A percentile compares a stretch with the other conserved stretches of the same genome.
phyloP scores from a whole-genome alignment of 2,113 vertebrate genomes.

The Sarotherodon lohbergeri region DNA sequence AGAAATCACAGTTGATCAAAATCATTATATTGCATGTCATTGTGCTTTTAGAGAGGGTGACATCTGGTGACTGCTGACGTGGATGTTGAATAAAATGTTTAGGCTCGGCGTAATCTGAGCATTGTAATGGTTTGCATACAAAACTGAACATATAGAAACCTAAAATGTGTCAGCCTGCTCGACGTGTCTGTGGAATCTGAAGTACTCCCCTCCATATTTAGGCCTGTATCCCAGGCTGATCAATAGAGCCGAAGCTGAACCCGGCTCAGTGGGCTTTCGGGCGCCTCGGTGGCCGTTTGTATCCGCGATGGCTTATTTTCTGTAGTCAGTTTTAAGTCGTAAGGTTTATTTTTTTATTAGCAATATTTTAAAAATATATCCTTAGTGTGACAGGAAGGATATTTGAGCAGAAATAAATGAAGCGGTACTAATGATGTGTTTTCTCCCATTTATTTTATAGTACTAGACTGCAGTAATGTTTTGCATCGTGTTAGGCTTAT shows the following conservation, averaged over 20 bases:
- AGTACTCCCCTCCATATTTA: conserved; percentile 17
- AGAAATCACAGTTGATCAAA: background rate
- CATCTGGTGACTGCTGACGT: conserved; percentile 4
- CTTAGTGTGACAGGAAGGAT: background rate
- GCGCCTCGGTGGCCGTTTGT: conserved; percentile 21
- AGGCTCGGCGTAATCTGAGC: background rate
- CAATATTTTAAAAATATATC: background rate
- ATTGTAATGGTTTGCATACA: background rate
- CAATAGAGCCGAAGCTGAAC: conserved; percentile 46
- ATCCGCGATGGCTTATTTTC: conserved; percentile 16
- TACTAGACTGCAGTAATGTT: background rate
- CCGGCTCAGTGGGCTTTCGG: conserved; percentile 11
- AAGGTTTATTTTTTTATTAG: background rate
- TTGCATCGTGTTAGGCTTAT: background rate
- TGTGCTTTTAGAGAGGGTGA: background rate
- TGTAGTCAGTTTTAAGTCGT: background rate
- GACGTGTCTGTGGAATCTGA: conserved; percentile 2
- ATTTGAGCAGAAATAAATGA: background rate
- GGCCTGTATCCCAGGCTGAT: conserved; percentile 40
- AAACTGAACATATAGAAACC: background rate
- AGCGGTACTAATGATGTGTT: conserved; percentile 17
- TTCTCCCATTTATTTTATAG: background rate
- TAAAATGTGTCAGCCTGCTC: background rate
- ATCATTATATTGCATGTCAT: background rate
- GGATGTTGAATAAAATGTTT: background rate